Base-by-base conservation (phyloP, 2,888 invertebrate genomes). In the Minunthozetes semirufus region DNA sequence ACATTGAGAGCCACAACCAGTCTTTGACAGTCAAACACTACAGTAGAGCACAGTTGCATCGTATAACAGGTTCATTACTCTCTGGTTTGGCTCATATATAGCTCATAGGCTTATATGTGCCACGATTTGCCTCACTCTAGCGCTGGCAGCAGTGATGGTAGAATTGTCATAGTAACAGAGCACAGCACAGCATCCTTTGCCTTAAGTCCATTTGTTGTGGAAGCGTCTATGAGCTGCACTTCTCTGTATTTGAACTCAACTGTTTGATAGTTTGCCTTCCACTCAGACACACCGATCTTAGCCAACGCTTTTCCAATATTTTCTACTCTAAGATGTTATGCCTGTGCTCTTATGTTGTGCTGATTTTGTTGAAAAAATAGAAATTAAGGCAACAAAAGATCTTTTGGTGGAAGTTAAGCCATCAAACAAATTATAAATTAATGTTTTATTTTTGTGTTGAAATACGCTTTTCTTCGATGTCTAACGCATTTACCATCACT, bases 61-160 rank as follows among this genome's bases (percentile, higher is more conserved):
- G 33, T n/a, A 66, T 66, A 66, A 66, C 66, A 66, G 66, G 66
- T 66, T 66, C 66, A 66, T 66, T 66, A 66, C 66, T 66, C 66
- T n/a, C 66, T 66, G 61, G 61, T 61, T 61, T 61, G 19, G 29
- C 61, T 61, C 13, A n/a, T n/a, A 53, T n/a, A 19, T n/a, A n/a
- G 53, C 61, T 61, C 27, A 61, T 61, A 29, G 61, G 61, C 61
- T 61, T 61, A 61, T 61, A 8, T 61, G 27, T 61, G 19, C 5
- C 61, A 61, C 29, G 61, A 61, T 61, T 61, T 61, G 61, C 61
- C 61, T 61, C 27, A 61, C 61, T 61, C 27, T 9, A 27, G 29
- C 29, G 61, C 61, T 27, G 13, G 15, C 27, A 27, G 27, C 61
- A 29, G 17, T 61, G 61, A 61, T 61, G 61, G 27, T 13, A 27